A percentile compares a stretch with the other conserved stretches of the same genome.
Conservation (phyloP, 2,797 vertebrate species). For the Nannoperca obscura region DNA sequence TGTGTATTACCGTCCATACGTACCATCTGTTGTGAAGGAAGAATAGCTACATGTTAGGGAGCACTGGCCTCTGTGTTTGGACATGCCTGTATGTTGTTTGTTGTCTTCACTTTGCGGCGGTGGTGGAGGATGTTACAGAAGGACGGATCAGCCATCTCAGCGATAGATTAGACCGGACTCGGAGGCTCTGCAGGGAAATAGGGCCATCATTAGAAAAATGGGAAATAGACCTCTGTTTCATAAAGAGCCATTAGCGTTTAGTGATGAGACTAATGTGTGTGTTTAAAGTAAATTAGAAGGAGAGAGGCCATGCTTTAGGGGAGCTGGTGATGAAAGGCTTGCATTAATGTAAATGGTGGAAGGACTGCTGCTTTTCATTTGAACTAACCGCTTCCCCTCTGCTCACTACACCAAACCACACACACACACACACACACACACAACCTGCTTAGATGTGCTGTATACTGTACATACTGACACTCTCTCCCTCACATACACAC, state of each 20-base stretch:
- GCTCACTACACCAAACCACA: constrained; percentile 61
- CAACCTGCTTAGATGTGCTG: constrained; percentile 58
- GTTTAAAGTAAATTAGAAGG: constrained; percentile 95
- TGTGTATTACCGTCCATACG: not conserved
- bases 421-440: constrained; percentile 41
- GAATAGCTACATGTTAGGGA: constrained; percentile 30
- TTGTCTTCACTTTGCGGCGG: constrained; percentile 53
- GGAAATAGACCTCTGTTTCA: constrained; percentile 84
- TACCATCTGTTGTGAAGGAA: constrained; percentile 27
- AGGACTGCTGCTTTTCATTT: constrained; percentile 96
- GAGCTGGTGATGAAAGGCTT: constrained; percentile 95
- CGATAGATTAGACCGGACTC: constrained; percentile 70
- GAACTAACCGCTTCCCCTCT: constrained; percentile 84
- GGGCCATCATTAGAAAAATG: constrained; percentile 78
- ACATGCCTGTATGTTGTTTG: constrained; percentile 59
- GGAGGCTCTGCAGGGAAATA: constrained; percentile 65
- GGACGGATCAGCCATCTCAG: constrained; percentile 63
- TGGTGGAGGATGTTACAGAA: constrained; percentile 46
- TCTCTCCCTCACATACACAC: constrained; percentile 39
- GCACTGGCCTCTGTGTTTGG: constrained; percentile 51
- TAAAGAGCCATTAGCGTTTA: constrained; percentile 93
- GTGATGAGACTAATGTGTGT: constrained; percentile 96
- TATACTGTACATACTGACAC: constrained; percentile 59
- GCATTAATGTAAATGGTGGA: constrained; percentile 90
- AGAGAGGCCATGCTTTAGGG: constrained; percentile 93